phyloP scores from a whole-genome alignment of 1,140 invertebrate species.

The Lasaia peninsularis region DNA sequence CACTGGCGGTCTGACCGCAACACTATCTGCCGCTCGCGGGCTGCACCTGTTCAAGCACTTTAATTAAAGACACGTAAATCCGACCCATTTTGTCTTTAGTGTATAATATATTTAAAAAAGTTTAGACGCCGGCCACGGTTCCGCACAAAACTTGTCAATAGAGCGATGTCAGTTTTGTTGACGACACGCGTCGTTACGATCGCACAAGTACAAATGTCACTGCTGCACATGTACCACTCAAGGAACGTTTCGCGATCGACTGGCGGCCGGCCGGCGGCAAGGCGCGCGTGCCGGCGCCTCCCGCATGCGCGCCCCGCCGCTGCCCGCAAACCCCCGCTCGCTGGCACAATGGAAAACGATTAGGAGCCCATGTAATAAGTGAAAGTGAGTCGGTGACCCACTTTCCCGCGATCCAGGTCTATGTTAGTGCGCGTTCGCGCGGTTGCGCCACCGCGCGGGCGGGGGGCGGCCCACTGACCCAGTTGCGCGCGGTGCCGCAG shows the following conservation, averaged over 20 bases:
- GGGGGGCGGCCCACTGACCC: conserved; percentile 82
- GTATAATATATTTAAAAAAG: conserved; percentile 22
- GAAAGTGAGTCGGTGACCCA: conserved; percentile 83
- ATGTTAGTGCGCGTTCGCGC: conserved; percentile 79
- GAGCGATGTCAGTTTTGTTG: conserved; percentile 44
- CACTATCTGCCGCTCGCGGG: conserved; percentile 70
- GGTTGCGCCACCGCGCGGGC: conserved; percentile 68
- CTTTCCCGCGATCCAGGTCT: conserved; percentile 83
- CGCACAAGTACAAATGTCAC: conserved; percentile 38
- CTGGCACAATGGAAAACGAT: conserved; percentile 81
- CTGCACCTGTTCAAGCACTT: conserved; percentile 70
- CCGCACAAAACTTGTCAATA: conserved; percentile 35
- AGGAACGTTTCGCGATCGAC: conserved; percentile 68
- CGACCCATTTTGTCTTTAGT: conserved; percentile 61
- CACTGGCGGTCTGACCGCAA: conserved; percentile 72
- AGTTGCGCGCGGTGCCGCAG: conserved; percentile 76
- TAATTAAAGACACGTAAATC: conserved; percentile 63
- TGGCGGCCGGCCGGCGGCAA: conserved; percentile 65
- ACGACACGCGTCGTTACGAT: conserved; percentile 62
- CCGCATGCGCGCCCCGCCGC: conserved; percentile 77
- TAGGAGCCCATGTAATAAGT: conserved; percentile 82
- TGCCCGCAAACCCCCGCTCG: conserved; percentile 68
- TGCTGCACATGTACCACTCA: conserved; percentile 56
- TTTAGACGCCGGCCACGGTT: conserved; percentile 34
- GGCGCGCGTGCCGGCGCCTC: conserved; percentile 70